Percentiles rank a stretch among this genome's conserved stretches.
These are phyloP conservation scores for Cynaeus angustus DNA, from an alignment of 2,888 invertebrate genomes.

Conservation along the genomic window DNA sequence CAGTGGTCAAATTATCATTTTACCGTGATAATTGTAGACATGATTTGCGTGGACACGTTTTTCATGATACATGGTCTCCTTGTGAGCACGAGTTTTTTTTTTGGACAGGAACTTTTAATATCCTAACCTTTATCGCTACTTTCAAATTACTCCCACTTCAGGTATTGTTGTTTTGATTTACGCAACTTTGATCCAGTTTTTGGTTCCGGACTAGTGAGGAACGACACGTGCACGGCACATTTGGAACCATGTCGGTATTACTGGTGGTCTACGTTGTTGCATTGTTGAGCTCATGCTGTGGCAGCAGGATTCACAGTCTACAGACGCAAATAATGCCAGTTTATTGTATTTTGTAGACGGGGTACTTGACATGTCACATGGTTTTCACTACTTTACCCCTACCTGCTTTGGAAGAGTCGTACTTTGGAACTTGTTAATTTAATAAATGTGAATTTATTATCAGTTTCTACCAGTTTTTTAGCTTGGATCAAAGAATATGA, in stretches of 20 bases:
- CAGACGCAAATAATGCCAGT: no score
- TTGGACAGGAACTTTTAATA: constrained; percentile 65
- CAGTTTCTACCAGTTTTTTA: no score
- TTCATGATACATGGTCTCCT: no score
- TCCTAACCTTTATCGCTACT: constrained; percentile 70
- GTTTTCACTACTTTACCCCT: no score
- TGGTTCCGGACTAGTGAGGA: constrained; percentile 72
- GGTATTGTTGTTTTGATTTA: constrained; percentile 70
- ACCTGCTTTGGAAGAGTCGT: no score
- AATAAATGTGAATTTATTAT: no score
- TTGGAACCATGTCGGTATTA: constrained; percentile 62
- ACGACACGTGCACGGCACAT: constrained; percentile 50
- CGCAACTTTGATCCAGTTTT: constrained; percentile 70
- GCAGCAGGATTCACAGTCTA: no score
- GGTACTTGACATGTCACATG: no score
- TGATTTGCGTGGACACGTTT: constrained; percentile 78
- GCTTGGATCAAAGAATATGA: no score
- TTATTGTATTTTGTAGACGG: no score
- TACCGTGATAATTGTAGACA: constrained; percentile 70
- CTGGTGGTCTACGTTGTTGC: constrained; percentile 70
- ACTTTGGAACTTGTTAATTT: no score
- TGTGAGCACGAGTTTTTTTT: constrained; percentile 70
- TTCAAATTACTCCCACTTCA: constrained; percentile 72
- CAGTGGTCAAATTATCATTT: constrained; percentile 51
- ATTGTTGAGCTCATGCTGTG: constrained; percentile 68